Base-by-base conservation (phyloP, 2,113 vertebrate species). In the Sorex fumeus region DNA sequence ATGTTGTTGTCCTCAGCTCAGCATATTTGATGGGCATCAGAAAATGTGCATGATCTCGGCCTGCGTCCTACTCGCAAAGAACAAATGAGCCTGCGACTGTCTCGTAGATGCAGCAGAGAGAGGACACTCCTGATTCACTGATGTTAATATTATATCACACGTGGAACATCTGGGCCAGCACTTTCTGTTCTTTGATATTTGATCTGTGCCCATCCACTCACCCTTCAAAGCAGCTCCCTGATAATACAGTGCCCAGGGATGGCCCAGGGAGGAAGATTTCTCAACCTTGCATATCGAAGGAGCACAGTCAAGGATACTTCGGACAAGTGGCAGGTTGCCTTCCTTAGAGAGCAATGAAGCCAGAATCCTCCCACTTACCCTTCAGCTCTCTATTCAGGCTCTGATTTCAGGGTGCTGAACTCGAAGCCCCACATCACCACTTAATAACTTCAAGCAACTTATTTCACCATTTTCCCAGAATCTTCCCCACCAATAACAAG, bases 1-100 rank as follows among this genome's bases (percentile, higher is more conserved):
- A 15, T 4, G 1, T 1, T 1, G 2, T 4, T 0, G n/a, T 19
- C 30, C 4, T 23, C 13, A 13, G 12, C 3, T 82, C 27, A 62
- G 2, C 1, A 28, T 13, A 0, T 60, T 13, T 66, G 27, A 3
- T 27, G 11, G 53, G 6, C 81, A 62, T 87, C 36, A n/a, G 21
- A 84, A 76, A 69, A 1, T 25, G n/a, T 9, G 0, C 7, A 13
- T 10, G 11, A 21, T 34, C 69, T 62, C 5, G 40, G 36, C 27
- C 19, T 28, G 45, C 43, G 21, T 3, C 5, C 9, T 47, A 34
- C 45, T 28, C 78, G 2, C 13, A 80, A 76, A 1, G 28, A 45
- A 30, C 27, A 32, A 66, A 10, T 2, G 2, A 64, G 8, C 0
- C 9, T 36, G 19, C 60, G 47, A 25, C 16, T 71, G 4, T 57